Conservation (phyloP, 2,888 invertebrate species). For the Phrixothrix hirtus region DNA sequence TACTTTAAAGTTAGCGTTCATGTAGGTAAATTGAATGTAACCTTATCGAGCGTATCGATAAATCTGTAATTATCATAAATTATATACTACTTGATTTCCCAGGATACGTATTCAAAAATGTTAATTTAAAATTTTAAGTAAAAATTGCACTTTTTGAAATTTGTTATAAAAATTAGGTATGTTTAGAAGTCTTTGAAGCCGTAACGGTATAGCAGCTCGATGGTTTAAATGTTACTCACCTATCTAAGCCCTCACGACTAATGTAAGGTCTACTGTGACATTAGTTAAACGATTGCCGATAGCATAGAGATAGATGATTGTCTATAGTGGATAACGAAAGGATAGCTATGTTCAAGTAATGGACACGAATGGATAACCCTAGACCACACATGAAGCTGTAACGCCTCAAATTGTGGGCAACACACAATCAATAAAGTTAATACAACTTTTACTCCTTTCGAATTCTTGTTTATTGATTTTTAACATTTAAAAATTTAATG, state of each 20-base stretch:
- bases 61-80: too few species aligned
- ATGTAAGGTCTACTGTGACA: neutral
- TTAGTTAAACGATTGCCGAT: slow-evolving; percentile 17
- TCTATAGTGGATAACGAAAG: slow-evolving; percentile 11
- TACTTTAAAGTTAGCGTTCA: too few species aligned
- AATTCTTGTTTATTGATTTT: neutral
- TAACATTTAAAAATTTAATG: neutral
- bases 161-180: too few species aligned
- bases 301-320: slow-evolving; percentile 10
- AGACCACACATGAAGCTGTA: slow-evolving; percentile 34
- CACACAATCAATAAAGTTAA: neutral
- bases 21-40: too few species aligned
- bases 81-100: too few species aligned
- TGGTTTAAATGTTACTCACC: neutral
- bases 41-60: too few species aligned
- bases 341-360: slow-evolving; percentile 5
- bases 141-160: too few species aligned
- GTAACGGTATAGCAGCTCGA: too few species aligned
- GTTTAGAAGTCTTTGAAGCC: too few species aligned
- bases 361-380: slow-evolving; percentile 16
- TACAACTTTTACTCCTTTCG: slow-evolving; percentile 1
- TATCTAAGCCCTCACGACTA: neutral
- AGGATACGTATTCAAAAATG: too few species aligned
- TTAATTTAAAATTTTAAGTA: too few species aligned
- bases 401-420: slow-evolving; percentile 7